phyloP scores from a whole-genome alignment of 2,888 invertebrate species.

The Lordiphosa andalusiaca region DNA sequence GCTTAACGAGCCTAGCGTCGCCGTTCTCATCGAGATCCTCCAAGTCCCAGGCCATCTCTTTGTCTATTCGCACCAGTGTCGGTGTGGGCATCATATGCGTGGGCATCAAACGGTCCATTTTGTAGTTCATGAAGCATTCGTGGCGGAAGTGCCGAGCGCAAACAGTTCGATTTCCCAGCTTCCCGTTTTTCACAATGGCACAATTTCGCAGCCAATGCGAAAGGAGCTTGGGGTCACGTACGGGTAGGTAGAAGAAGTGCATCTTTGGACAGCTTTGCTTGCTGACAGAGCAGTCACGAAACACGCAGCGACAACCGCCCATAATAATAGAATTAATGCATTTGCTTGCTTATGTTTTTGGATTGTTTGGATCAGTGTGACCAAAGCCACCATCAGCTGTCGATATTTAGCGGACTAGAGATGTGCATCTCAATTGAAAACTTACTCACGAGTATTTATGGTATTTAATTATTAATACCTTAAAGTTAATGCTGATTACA shows the following conservation, averaged over 20 bases:
- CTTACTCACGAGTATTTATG: no score
- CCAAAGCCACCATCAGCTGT: not conserved
- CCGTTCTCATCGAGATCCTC: slow-evolving; percentile 50
- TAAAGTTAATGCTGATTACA: no score
- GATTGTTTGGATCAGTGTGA: not conserved
- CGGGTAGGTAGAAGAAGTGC: slow-evolving; percentile 82
- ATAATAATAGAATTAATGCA: slow-evolving; percentile 61
- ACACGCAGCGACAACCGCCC: slow-evolving; percentile 82
- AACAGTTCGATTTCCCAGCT: slow-evolving; percentile 81
- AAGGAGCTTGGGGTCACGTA: slow-evolving; percentile 65
- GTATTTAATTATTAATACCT: no score
- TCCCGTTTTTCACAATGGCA: slow-evolving; percentile 55
- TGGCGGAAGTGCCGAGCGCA: slow-evolving; percentile 82
- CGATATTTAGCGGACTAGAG: no score
- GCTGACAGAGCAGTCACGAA: slow-evolving; percentile 81
- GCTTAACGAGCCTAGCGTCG: slow-evolving; percentile 40
- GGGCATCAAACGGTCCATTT: slow-evolving; percentile 80
- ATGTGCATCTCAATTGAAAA: no score
- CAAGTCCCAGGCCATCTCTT: slow-evolving; percentile 67
- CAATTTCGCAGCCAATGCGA: slow-evolving; percentile 63
- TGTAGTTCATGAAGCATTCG: slow-evolving; percentile 81
- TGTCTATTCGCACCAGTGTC: slow-evolving; percentile 76
- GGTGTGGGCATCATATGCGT: slow-evolving; percentile 78
- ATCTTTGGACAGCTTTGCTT: slow-evolving; percentile 77
- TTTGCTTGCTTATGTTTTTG: no score